Evolutionary conservation across 2,797 vertebrate species (phyloP).

Genomic region (Labroides dimidiatus): DNA sequence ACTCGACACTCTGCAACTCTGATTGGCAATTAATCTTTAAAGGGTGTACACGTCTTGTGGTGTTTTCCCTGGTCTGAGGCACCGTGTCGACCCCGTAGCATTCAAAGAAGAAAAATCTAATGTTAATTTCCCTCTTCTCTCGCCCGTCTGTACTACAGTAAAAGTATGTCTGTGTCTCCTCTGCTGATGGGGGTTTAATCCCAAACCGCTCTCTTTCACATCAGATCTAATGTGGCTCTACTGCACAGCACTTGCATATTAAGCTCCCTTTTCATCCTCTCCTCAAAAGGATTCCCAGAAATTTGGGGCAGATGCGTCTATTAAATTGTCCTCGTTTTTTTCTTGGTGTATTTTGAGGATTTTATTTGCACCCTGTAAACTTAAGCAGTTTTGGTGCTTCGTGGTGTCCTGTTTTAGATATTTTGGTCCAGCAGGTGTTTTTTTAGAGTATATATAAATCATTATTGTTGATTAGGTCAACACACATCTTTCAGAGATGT

Average conservation of each 20-base stretch:
- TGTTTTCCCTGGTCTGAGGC: constrained; percentile 18
- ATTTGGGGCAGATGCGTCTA: constrained; percentile 55
- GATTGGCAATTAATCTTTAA: constrained; percentile 48
- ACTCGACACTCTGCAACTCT: constrained; percentile 18
- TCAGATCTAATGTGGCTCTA: constrained; percentile 54
- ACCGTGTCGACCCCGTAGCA: constrained; percentile 1
- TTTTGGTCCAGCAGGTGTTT: not conserved
- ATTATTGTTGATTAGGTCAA: not conserved
- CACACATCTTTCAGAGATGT: not conserved
- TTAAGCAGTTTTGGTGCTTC: constrained; percentile 11
- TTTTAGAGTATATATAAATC: not conserved
- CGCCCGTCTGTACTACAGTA: constrained; percentile 1
- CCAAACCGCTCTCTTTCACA: constrained; percentile 48
- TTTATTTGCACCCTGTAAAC: constrained; percentile 27
- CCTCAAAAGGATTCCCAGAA: constrained; percentile 57
- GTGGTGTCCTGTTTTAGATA: not conserved
- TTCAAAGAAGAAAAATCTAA: not conserved
- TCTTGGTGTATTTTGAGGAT: constrained; percentile 19
- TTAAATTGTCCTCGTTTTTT: constrained; percentile 34
- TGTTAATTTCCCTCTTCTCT: constrained; percentile 6
- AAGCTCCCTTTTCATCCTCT: constrained; percentile 62
- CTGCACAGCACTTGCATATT: constrained; percentile 37
- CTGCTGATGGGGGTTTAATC: constrained; percentile 48
- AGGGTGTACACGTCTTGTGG: constrained; percentile 17
- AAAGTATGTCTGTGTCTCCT: constrained; percentile 4